These are phyloP conservation scores for Meiosimyza platycephala DNA, from an alignment of 2,888 invertebrate genomes.

Conservation along the genomic window DNA sequence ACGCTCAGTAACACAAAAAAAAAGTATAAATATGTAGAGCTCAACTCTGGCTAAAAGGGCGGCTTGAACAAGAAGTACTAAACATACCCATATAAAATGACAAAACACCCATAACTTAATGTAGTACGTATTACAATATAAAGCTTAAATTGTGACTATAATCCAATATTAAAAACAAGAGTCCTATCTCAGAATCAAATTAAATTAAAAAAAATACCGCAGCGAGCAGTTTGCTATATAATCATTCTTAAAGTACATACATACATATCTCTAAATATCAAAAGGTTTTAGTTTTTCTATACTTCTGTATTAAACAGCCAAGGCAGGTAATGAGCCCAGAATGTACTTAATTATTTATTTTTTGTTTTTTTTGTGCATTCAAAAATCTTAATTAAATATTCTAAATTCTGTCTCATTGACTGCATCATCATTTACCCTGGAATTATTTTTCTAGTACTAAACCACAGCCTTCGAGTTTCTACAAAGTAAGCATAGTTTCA, in stretches of 20 bases:
- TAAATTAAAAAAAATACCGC: background rate
- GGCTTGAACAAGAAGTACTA: background rate
- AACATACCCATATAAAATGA: background rate
- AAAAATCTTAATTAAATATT: too few relatives aligned
- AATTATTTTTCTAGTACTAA: slow-evolving; percentile 18
- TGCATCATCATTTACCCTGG: background rate
- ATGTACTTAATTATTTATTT: too few relatives aligned
- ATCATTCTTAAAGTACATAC: background rate
- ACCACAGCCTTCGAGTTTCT: slow-evolving; percentile 23
- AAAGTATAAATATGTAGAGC: slow-evolving; percentile 15
- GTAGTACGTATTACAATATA: background rate
- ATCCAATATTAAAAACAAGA: background rate
- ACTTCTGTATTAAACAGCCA: background rate
- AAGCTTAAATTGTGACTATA: slow-evolving; percentile 10
- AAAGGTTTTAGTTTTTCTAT: background rate
- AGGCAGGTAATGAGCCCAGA: too few relatives aligned
- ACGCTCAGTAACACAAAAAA: background rate
- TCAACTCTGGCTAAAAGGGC: slow-evolving; percentile 36
- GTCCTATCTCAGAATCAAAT: background rate
- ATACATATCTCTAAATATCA: background rate
- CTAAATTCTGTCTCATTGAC: too few relatives aligned
- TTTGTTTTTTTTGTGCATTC: too few relatives aligned
- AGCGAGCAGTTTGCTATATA: background rate
- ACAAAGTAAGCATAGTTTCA: background rate
- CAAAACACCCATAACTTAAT: slow-evolving; percentile 11